Conservation (phyloP, 2,888 invertebrate species). For the Auanema freiburgensis region DNA sequence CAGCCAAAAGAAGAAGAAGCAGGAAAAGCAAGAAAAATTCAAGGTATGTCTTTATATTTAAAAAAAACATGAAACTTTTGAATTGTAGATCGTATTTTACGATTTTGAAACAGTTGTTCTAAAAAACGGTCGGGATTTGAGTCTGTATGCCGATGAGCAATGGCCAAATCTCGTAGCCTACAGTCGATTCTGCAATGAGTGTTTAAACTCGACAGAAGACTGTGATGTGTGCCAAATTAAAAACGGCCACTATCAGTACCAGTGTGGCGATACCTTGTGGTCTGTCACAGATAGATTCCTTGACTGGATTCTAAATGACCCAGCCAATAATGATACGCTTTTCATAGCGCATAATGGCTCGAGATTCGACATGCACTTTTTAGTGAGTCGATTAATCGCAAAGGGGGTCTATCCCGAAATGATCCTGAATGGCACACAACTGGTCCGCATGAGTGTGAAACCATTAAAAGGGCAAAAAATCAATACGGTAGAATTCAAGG, state of each 20-base stretch:
- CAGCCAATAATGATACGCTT: not conserved
- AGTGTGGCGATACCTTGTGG: not conserved
- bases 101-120: slow-evolving; percentile 6
- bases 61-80: no score
- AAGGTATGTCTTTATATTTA: no score
- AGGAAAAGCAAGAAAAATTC: slow-evolving; percentile 2
- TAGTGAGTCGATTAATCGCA: not conserved
- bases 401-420: slow-evolving; percentile 4
- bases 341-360: slow-evolving; percentile 6
- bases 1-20: not conserved
- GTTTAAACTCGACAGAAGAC: no score
- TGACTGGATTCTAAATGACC: not conserved
- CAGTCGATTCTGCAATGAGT: not conserved
- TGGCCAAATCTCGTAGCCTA: slow-evolving; percentile 1
- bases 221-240: not conserved
- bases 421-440: not conserved
- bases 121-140: not conserved
- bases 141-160: not conserved
- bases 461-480: not conserved
- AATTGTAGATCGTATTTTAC: no score
- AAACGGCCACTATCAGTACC: not conserved
- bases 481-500: slow-evolving; percentile 4
- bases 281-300: not conserved
- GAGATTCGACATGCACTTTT: slow-evolving; percentile 1
- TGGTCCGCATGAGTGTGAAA: not conserved